Evolutionary conservation across 2,888 invertebrate genomes (phyloP).

Genomic region (Pandemis cinnamomeana): DNA sequence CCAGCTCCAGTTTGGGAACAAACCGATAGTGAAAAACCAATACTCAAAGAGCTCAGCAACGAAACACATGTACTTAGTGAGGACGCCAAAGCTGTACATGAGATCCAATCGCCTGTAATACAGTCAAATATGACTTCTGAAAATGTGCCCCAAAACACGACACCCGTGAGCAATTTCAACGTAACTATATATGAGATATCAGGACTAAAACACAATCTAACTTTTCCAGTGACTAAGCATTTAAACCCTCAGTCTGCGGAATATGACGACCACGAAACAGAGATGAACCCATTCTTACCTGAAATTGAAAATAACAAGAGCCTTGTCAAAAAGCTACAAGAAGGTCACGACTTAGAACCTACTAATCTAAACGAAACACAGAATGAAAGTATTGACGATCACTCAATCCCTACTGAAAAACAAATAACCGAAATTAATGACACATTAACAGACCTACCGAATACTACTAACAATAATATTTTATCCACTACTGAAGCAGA

Average conservation of each 20-base stretch:
- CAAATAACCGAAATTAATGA: constrained; percentile 5
- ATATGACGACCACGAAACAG: constrained; percentile 78
- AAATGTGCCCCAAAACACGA: constrained; percentile 51
- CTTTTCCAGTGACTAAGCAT: constrained; percentile 56
- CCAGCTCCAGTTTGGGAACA: constrained; percentile 79
- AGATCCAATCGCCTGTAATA: constrained; percentile 30
- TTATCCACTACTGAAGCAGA: constrained; percentile 48
- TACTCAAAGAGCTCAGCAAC: neutral
- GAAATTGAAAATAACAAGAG: constrained; percentile 86
- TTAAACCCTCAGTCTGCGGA: constrained; percentile 62
- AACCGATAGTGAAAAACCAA: constrained; percentile 49
- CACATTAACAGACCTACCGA: constrained; percentile 29
- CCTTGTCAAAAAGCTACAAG: constrained; percentile 84
- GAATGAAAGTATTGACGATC: constrained; percentile 72
- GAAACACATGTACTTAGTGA: constrained; percentile 11
- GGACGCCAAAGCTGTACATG: constrained; percentile 38
- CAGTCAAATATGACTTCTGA: constrained; percentile 25
- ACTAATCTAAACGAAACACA: constrained; percentile 74
- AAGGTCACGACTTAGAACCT: constrained; percentile 80
- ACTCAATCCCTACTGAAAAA: constrained; percentile 17
- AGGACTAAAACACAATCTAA: constrained; percentile 61
- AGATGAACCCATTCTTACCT: constrained; percentile 88
- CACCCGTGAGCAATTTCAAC: constrained; percentile 68
- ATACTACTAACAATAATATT: constrained; percentile 43
- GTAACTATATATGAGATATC: constrained; percentile 79